phyloP scores from a whole-genome alignment of 2,888 invertebrate genomes.

The Frankliniella intonsa region DNA sequence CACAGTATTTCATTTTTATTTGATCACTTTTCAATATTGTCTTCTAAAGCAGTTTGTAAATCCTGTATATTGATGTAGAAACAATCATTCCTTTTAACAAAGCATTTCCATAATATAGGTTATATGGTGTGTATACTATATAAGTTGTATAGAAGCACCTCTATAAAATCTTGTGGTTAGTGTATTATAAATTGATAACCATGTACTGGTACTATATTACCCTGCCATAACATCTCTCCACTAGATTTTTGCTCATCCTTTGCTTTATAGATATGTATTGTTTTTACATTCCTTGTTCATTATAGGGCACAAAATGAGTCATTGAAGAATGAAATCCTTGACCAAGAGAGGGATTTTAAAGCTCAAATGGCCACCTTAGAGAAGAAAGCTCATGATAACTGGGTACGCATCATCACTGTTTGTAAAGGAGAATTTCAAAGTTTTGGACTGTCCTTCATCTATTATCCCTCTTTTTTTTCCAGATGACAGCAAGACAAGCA shows the following conservation, averaged over 20 bases:
- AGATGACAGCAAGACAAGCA: conserved; percentile 71
- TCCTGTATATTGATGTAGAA: neutral
- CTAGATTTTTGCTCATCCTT: too few relatives aligned
- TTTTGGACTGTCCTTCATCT: neutral
- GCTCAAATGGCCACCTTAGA: conserved; percentile 72
- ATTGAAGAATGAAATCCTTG: conserved; percentile 77
- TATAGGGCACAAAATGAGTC: conserved; percentile 62
- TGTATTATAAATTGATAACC: too few relatives aligned
- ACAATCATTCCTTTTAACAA: neutral
- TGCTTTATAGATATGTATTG: too few relatives aligned
- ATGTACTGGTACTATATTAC: too few relatives aligned
- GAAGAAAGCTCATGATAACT: conserved; percentile 78
- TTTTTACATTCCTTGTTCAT: conserved; percentile 28
- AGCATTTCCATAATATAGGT: neutral
- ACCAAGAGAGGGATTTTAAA: conserved; percentile 68
- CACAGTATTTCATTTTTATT: neutral
- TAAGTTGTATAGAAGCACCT: too few relatives aligned
- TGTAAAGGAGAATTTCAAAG: conserved; percentile 34
- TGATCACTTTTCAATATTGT: neutral
- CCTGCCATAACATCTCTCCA: too few relatives aligned
- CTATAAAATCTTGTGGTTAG: too few relatives aligned
- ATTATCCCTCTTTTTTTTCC: conserved; percentile 34
- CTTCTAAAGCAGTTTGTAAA: neutral
- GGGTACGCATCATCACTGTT: conserved; percentile 50
- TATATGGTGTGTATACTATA: too few relatives aligned